Evolutionary conservation across 2,113 vertebrate species (phyloP), one percentile per base, ranked within the genome.

Genomic region (Oostethus manadensis): DNA sequence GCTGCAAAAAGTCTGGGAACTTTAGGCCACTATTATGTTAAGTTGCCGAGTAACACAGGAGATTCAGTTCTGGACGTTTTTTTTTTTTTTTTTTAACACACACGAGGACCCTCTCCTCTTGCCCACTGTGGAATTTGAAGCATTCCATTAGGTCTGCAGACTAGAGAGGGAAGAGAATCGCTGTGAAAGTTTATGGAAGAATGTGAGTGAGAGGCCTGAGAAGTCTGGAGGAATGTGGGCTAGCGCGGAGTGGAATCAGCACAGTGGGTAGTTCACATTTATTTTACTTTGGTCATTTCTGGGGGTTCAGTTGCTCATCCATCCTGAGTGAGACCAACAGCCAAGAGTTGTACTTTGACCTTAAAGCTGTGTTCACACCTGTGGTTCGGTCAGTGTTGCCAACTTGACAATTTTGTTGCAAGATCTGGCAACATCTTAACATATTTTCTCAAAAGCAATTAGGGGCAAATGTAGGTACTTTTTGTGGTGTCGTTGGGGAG

Each of bases 181-280:
- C 38, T 42, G 38, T 42, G 55, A 42, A 63, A 61, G 84, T 89
- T 88, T 87, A 86, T 84, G 81, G 64, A 84, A 83, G 87, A 85
- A 79, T 76, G 73, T 85, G 84, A 85, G 84, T 77, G 62, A 35
- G 71, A 87, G 82, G 81, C 82, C 86, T 80, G 80, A 75, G 82
- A 86, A 81, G 84, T 77, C 77, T 65, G 80, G 88, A n/a, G 88
- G 90, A 90, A 89, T 87, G 70, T 66, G 76, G 76, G 66, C 47
- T 76, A 79, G 84, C 69, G 29, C 17, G 80, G 80, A 80, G 85
- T 76, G 86, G 67, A 70, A 8, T 42, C 3, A 59, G 71, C 60
- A 42, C 38, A 42, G 38, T 42, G 38, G 38, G 56, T 64, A 79
- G 76, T 86, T 89, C 84, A 89, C 88, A 87, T 42, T 42, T 42